phyloP scores from a whole-genome alignment of 2,797 vertebrate genomes.

The Gallinago solitaria region DNA sequence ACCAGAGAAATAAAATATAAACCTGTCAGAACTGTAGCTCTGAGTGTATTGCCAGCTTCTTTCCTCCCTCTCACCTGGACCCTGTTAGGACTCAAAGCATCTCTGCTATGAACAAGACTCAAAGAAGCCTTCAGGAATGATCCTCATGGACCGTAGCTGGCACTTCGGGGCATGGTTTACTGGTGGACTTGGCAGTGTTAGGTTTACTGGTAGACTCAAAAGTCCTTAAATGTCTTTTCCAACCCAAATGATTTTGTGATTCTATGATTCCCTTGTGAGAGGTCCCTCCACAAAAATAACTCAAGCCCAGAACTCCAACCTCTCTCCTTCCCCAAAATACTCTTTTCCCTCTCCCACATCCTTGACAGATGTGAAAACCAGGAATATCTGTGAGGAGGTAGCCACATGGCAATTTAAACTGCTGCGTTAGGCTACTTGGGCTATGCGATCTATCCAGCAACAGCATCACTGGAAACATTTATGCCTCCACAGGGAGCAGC shows the following conservation, averaged over 20 bases:
- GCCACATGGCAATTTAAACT: rapidly evolving
- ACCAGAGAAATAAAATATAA: background rate
- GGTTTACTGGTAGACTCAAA: background rate
- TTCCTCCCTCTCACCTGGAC: background rate
- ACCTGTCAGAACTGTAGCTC: background rate
- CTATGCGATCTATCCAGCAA: background rate
- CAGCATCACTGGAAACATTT: background rate
- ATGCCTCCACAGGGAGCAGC: background rate
- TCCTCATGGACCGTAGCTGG: background rate
- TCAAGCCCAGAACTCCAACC: background rate
- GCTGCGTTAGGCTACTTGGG: background rate
- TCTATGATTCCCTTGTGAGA: background rate
- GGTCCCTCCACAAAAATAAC: background rate
- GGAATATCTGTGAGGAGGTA: background rate
- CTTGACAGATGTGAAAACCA: background rate
- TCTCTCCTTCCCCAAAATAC: background rate
- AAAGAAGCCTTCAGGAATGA: background rate
- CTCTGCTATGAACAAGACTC: background rate
- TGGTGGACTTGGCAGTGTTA: background rate
- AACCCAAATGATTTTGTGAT: background rate
- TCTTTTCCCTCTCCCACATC: background rate
- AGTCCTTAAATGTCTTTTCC: background rate
- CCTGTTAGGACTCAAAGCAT: background rate
- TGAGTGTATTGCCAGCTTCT: background rate
- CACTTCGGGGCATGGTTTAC: background rate